A percentile compares a stretch with the other conserved stretches of the same genome.
Evolutionary conservation across 2,113 vertebrate genomes (phyloP).

Genomic region (Reinhardtius hippoglossoides): DNA sequence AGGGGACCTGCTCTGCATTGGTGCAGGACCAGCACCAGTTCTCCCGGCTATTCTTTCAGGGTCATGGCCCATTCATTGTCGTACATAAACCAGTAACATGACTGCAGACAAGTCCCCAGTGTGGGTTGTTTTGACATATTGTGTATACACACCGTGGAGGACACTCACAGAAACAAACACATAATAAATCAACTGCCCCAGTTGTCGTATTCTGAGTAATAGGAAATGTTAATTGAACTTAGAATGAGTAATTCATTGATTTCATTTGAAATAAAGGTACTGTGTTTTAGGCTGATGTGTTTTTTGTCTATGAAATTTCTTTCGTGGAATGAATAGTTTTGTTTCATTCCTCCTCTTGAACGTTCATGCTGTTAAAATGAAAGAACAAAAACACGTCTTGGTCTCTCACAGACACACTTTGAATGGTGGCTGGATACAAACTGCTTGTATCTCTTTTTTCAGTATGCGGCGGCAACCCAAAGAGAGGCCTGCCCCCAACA

Average conservation of each 20-base stretch:
- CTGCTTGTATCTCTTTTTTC: conserved; percentile 52
- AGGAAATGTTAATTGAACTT: conserved; percentile 2
- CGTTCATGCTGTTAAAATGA: conserved; percentile 14
- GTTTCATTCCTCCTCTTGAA: conserved; percentile 16
- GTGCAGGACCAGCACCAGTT: conserved; percentile 33
- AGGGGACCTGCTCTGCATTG: conserved; percentile 35
- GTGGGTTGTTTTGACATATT: conserved; percentile 62
- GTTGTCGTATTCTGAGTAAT: background rate
- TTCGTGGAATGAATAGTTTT: conserved; percentile 20
- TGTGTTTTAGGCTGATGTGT: background rate
- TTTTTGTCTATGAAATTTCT: conserved; percentile 17
- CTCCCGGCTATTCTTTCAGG: conserved; percentile 73
- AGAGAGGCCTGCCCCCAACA: conserved; percentile 95
- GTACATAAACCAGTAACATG: conserved; percentile 71
- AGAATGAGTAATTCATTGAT: conserved; percentile 27
- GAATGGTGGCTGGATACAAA: conserved; percentile 26
- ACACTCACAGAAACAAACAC: conserved; percentile 26
- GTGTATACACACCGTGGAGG: conserved; percentile 14
- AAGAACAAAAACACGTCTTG: conserved; percentile 34
- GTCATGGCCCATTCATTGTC: conserved; percentile 49
- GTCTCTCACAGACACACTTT: conserved; percentile 6
- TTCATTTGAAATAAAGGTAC: conserved; percentile 22
- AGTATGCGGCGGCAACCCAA: conserved; percentile 97
- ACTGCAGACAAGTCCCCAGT: conserved; percentile 56
- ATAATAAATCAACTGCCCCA: conserved; percentile 4